Conservation (phyloP, 2,797 vertebrate genomes). For the Tiaroga cobitis region DNA sequence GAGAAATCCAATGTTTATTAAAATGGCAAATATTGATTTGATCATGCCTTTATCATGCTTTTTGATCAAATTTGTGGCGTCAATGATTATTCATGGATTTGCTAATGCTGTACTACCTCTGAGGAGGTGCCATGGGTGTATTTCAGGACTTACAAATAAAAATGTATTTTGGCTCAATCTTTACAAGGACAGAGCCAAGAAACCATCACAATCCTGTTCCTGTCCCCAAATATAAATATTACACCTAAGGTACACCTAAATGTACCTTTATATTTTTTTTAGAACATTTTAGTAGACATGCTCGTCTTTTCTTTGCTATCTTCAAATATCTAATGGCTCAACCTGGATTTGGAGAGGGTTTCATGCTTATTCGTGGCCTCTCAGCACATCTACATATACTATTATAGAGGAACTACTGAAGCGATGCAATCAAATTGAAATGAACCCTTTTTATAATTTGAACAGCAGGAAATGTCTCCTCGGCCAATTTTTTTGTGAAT, state of each 20-base stretch:
- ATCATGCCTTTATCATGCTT: not conserved
- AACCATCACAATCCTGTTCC: not conserved
- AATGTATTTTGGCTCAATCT: not conserved
- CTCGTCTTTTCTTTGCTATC: not conserved
- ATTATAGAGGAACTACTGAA: not conserved
- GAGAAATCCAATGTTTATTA: not conserved
- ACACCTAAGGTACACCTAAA: not conserved
- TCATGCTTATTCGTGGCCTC: not conserved
- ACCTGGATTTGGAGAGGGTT: not conserved
- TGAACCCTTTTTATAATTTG: constrained; percentile 26
- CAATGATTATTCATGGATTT: not conserved
- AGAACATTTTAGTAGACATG: not conserved
- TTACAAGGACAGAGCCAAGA: not conserved
- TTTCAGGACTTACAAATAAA: not conserved
- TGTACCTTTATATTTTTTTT: not conserved
- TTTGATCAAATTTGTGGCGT: not conserved
- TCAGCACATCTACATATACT: not conserved
- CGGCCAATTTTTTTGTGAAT: constrained; percentile 41
- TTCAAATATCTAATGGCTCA: not conserved
- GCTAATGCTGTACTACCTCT: not conserved
- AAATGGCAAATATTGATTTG: not conserved
- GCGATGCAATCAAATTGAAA: constrained; percentile 14
- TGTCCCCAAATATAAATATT: not conserved
- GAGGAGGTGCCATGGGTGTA: not conserved
- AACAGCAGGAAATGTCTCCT: constrained; percentile 28